phyloP scores from a whole-genome alignment of 2,888 invertebrate genomes.

The Idaea dimidiata region DNA sequence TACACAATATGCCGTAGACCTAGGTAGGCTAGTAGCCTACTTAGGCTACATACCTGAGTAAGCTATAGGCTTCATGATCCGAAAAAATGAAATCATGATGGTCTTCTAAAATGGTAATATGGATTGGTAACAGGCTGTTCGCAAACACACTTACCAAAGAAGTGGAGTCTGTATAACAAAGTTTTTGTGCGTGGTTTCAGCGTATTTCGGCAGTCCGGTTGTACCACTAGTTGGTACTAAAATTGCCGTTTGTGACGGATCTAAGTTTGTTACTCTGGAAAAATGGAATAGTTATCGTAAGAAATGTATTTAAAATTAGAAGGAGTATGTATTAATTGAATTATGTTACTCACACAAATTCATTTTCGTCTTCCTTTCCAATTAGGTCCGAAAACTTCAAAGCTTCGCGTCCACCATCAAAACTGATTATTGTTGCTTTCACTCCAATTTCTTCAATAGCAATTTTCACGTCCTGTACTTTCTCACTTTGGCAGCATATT shows the following conservation, averaged over 20 bases:
- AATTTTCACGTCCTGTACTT: slow-evolving; percentile 41
- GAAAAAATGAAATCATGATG: no score
- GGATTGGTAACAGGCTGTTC: no score
- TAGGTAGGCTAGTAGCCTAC: no score
- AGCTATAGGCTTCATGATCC: no score
- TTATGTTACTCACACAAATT: slow-evolving; percentile 1
- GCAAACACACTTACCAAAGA: slow-evolving; percentile 30
- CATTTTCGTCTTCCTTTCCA: slow-evolving; percentile 31
- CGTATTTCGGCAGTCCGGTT: slow-evolving; percentile 36
- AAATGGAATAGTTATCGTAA: neutral
- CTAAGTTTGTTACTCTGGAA: slow-evolving; percentile 38
- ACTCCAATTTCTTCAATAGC: slow-evolving; percentile 40
- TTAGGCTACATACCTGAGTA: no score
- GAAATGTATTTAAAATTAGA: no score
- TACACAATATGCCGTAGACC: no score
- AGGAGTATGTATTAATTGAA: no score
- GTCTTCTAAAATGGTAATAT: no score
- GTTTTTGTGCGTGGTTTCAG: slow-evolving; percentile 30
- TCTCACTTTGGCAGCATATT: slow-evolving; percentile 51
- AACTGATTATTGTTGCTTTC: slow-evolving; percentile 42
- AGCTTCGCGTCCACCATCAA: slow-evolving; percentile 43
- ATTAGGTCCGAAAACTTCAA: slow-evolving; percentile 41
- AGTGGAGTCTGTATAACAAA: slow-evolving; percentile 17
- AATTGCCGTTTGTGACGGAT: slow-evolving; percentile 31
- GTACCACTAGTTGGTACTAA: slow-evolving; percentile 38